Percentiles rank a stretch among this genome's conserved stretches.
Conservation (phyloP, 2,888 invertebrate species). For the Strigamia crassipes region DNA sequence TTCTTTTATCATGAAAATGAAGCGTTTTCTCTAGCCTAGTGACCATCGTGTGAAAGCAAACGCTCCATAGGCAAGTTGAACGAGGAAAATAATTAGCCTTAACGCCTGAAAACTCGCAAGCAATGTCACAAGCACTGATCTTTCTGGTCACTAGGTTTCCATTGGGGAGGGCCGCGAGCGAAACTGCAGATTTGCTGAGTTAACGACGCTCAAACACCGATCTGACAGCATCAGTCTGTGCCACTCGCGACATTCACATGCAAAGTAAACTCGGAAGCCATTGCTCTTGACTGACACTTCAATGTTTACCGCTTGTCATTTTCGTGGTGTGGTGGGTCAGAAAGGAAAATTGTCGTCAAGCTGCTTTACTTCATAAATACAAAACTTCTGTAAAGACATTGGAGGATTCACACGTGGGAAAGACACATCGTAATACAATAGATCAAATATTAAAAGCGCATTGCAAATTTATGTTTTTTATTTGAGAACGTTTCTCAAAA, state of each 20-base stretch:
- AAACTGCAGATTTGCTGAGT: background rate
- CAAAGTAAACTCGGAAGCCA: background rate
- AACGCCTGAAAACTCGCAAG: background rate
- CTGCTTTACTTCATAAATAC: no score
- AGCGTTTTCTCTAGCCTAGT: background rate
- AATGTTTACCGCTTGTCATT: no score
- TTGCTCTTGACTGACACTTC: background rate
- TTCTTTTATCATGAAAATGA: background rate
- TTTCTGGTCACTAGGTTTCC: slow-evolving; percentile 23
- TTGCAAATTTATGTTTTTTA: no score
- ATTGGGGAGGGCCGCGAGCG: background rate
- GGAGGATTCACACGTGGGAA: no score
- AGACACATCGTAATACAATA: no score
- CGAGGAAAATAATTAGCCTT: background rate
- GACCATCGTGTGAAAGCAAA: slow-evolving; percentile 16
- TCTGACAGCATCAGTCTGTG: background rate
- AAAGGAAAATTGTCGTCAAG: no score
- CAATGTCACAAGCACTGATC: slow-evolving; percentile 17
- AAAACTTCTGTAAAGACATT: no score
- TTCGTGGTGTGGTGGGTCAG: no score
- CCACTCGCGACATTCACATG: background rate
- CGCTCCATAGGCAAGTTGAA: background rate
- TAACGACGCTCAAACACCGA: slow-evolving; percentile 25
- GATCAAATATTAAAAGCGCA: no score
- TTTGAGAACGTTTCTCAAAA: no score